Evolutionary conservation across 1,140 invertebrate genomes (phyloP), one percentile per base, ranked within the genome.

Genomic region (Drosophila truncata): DNA sequence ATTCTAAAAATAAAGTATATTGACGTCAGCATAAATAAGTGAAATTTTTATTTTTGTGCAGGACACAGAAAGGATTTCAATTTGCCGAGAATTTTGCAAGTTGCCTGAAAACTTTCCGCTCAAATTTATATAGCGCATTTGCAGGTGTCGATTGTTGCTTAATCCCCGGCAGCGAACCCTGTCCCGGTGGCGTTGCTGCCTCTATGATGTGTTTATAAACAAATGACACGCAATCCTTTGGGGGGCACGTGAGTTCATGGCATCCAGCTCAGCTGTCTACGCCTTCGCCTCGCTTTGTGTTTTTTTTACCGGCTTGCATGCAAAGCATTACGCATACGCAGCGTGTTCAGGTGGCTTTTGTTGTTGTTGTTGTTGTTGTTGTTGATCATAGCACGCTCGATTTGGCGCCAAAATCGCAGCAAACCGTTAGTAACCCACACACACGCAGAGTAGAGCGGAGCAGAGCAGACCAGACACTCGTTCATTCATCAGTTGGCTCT

Each of bases 161-260:
- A 72, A 72, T 72, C 52, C 42, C 33, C 67, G 31, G 18, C 27
- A n/a, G 11, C 35, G 18, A 69, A 29, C 46, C 29, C 61, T 50
- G 33, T 33, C 44, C 58, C 10, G 49, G 6, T 11, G 47, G 27
- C n/a, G 27, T 7, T 31, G 47, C 16, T 62, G 59, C 33, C 54
- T 47, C 37, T 60, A 50, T 81, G 67, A 71, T 84, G 70, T 90
- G 85, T 85, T 90, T 90, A 90, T 88, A 90, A 90, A 86, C 83
- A 86, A 86, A 84, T 90, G 85, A 81, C 84, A 88, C 84, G 84
- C 84, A 90, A 88, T 90, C 78, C 84, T 88, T 88, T 84, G 46
- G 77, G 63, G 85, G 75, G 50, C 66, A 62, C 67, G 66, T 55
- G 55, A 73, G 72, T 50, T 58, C 44, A 72, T 46, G 69, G 69